Evolutionary conservation across 2,888 invertebrate genomes (phyloP).

Genomic region (Rotaria sp.): DNA sequence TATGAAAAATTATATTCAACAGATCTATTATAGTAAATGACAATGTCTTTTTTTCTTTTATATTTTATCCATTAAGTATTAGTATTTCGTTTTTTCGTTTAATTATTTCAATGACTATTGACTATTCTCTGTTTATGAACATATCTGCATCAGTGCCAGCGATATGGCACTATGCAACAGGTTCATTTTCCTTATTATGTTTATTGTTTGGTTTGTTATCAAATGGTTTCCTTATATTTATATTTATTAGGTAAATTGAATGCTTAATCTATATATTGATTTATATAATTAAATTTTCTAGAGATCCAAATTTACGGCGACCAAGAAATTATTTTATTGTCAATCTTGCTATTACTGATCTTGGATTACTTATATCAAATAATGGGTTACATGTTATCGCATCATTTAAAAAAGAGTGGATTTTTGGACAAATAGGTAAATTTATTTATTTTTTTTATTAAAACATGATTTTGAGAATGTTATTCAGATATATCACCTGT

Average conservation of each 20-base stretch:
- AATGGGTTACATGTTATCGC: constrained; percentile 25
- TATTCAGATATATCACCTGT: too few relatives aligned
- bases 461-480: background rate
- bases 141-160: background rate
- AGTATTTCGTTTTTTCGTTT: too few relatives aligned
- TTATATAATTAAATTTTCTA: background rate
- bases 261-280: too few relatives aligned
- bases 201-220: background rate
- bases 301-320: background rate
- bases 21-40: too few relatives aligned
- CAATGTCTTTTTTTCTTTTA: too few relatives aligned
- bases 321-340: constrained; percentile 20
- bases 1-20: too few relatives aligned
- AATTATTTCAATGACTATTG: background rate
- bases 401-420: constrained; percentile 33
- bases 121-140: background rate
- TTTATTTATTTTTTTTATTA: background rate
- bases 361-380: constrained; percentile 30
- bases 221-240: background rate
- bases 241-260: background rate
- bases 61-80: too few relatives aligned
- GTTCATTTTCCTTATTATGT: background rate
- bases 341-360: constrained; percentile 37
- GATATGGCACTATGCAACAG: background rate
- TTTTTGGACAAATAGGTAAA: constrained; percentile 34